Evolutionary conservation across 2,888 invertebrate species (phyloP), one percentile per base, ranked within the genome.

Genomic region (Isoperla grammatica): DNA sequence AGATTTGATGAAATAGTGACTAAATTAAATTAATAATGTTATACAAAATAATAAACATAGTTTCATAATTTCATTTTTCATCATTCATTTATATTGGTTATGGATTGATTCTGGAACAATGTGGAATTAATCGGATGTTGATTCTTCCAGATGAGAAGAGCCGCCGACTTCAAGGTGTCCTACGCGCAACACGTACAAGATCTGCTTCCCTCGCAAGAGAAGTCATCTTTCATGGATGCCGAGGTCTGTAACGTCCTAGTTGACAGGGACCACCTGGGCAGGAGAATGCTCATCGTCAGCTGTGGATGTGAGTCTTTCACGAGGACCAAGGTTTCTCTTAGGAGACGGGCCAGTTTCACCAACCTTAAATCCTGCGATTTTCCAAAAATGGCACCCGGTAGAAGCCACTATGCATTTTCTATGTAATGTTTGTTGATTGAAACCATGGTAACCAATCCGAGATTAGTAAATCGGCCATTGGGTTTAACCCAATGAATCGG

Each of bases 191-290:
- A 88, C 1, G 72, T 90, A 42, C 80, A 82, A 54, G 82, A 85
- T 39, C 72, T 91, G 57, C 71, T 84, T 69, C 87, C 90, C 0
- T 79, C 19, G 17, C 81, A 86, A 50, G 86, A 90, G 69, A 81
- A 81, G 70, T 76, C 77, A 0, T 80, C 86, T 6, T 83, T 90
- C 69, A 74, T 83, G n/a, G 81, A 88, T 20, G 81, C 86, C 71
- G 83, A 85, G 66, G 83, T 89, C 0, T 86, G 88, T 6, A 91
- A 90, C 70, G 90, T 91, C 2, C 71, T 91, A 64, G 86, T 82
- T 67, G 81, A 84, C 60, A 80, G 87, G 43, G 91, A 91, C 72
- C 84, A 88, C 67, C 81, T 85, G 69, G 87, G 88, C 19, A 79
- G 91, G 61, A 80, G 91, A 62, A 82, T 90, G 0, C 78, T 91